Conservation (phyloP, 2,113 vertebrate species). For the Indicator maculatus region DNA sequence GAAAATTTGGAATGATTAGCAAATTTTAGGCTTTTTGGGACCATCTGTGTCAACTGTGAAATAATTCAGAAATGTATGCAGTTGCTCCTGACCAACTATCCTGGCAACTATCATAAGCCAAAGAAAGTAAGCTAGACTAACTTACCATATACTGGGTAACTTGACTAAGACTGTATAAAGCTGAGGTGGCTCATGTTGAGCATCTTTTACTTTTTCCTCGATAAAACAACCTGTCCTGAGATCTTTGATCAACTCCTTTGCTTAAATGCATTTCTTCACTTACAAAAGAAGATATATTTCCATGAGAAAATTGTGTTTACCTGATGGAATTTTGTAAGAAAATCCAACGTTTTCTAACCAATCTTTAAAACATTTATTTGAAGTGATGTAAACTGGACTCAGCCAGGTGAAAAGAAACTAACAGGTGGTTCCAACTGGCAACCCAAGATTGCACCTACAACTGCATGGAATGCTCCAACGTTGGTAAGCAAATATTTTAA, state of each 20-base stretch:
- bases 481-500: conserved; percentile 83
- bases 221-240: background rate
- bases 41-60: background rate
- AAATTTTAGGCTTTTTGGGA: background rate
- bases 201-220: background rate
- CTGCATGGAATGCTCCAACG: conserved; percentile 93
- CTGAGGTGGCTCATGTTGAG: background rate
- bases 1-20: background rate
- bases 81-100: background rate
- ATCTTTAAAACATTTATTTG: conserved; percentile 59
- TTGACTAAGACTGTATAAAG: background rate
- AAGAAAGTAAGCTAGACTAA: background rate
- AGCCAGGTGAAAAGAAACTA: conserved; percentile 93
- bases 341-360: conserved; percentile 22
- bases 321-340: background rate
- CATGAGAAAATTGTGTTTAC: background rate
- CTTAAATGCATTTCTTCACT: background rate
- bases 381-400: conserved; percentile 96
- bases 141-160: background rate
- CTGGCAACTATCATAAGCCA: background rate
- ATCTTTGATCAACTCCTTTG: background rate
- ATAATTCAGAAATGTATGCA: background rate
- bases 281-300: background rate
- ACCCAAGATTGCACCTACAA: conserved; percentile 92
- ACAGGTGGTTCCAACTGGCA: conserved; percentile 97